These are phyloP conservation scores for Aphaenogaster ashmeadi DNA, from an alignment of 1,140 invertebrate genomes.

Conservation along the genomic window DNA sequence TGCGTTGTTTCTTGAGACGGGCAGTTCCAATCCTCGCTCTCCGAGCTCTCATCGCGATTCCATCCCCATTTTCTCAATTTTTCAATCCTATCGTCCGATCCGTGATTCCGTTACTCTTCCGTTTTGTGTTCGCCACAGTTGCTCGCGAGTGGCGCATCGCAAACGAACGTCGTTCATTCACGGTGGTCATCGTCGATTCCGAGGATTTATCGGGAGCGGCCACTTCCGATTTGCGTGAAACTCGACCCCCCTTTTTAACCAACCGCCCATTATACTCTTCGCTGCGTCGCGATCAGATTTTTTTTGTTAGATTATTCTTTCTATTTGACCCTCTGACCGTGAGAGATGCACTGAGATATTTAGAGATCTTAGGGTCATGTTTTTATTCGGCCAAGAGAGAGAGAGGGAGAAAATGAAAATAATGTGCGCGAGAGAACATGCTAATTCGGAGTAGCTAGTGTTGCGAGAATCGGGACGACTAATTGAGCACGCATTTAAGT, in stretches of 20 bases:
- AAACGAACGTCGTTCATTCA: not conserved
- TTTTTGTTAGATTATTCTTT: constrained; percentile 35
- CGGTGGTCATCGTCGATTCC: constrained; percentile 29
- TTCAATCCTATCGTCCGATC: not conserved
- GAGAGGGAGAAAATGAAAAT: not conserved
- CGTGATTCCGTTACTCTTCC: constrained; percentile 51
- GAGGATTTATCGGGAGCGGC: not conserved
- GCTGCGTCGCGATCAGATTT: constrained; percentile 34
- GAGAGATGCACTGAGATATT: constrained; percentile 12
- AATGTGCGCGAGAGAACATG: constrained; percentile 29
- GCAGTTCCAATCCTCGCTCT: constrained; percentile 10
- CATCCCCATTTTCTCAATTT: constrained; percentile 14
- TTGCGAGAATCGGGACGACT: constrained; percentile 61
- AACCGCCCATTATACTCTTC: constrained; percentile 40
- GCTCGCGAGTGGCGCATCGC: not conserved
- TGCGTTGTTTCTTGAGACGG: not conserved
- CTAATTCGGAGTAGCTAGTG: constrained; percentile 48
- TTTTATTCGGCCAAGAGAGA: constrained; percentile 43
- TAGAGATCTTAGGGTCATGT: constrained; percentile 23
- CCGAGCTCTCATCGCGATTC: not conserved
- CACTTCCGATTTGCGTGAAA: constrained; percentile 29
- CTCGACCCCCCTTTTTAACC: constrained; percentile 28
- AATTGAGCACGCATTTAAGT: constrained; percentile 87
- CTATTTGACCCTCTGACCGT: constrained; percentile 4
- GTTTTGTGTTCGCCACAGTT: constrained; percentile 21